Evolutionary conservation across 2,888 invertebrate genomes (phyloP), one percentile per base, ranked within the genome.

Genomic region (Melikaiella ostensackeni): DNA sequence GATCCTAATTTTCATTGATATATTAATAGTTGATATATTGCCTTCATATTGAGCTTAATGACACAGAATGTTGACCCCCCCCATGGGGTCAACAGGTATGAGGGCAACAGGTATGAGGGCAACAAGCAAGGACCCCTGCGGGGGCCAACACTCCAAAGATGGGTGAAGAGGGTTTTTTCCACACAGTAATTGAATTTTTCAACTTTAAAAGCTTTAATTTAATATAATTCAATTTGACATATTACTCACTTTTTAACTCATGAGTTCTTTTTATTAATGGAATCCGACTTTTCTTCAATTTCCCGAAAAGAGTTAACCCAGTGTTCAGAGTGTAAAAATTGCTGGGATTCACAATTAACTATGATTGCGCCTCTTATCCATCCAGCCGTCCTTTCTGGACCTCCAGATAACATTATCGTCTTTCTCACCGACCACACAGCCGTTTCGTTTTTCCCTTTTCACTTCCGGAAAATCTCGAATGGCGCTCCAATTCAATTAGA

Each of bases 291-390:
- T 66, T 66, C 27, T 46, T 66, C 46, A 1, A 46, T 46, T 27
- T 27, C 27, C 27, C 19, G n/a, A 66, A 30, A 66, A 66, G 27
- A 19, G 27, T 46, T n/a, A 46, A 19, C 27, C 42, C 19, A 66
- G 46, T 46, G 42, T 42, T 27, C 46, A 27, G 6, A 66, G 66
- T 30, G 66, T 66, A 46, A 46, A 66, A 66, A 66, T 46, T 38
- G 8, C 24, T 46, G 46, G 46, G 46, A 46, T 19, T 46, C 66
- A 27, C 66, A 66, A 46, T 66, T 66, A 66, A 46, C 66, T 19
- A 66, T 66, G 66, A 66, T 66, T 66, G 42, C 42, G n/a, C 27
- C 66, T 66, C 24, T 66, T 66, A 66, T 66, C 66, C 46, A 66
- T 8, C 42, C 66, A 24, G 46, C 19, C 38, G 46, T 16, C 61